Conservation (phyloP, 92 coral and sea anemone genomes). For the Bergia puertoricense region DNA sequence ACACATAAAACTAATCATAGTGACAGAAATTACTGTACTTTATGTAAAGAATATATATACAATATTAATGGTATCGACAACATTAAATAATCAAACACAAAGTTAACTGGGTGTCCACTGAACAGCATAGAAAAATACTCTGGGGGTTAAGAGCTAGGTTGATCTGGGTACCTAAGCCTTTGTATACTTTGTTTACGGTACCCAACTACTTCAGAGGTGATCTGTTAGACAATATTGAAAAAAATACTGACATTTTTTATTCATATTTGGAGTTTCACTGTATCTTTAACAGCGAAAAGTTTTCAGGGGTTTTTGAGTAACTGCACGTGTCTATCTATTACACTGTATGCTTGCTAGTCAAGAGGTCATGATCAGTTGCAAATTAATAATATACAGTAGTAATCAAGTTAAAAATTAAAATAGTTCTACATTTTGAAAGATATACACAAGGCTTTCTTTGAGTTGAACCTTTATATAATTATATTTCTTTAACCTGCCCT, state of each 20-base stretch:
- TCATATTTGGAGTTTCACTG: conserved; percentile 21
- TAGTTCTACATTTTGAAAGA: conserved; percentile 8
- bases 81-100: background rate
- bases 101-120: conserved; percentile 8
- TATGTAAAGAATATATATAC: conserved; percentile 1
- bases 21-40: background rate
- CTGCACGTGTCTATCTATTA: conserved; percentile 16
- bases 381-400: conserved; percentile 3
- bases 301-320: conserved; percentile 5
- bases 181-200: background rate
- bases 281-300: background rate
- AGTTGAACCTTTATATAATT: conserved; percentile 8
- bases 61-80: background rate
- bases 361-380: conserved; percentile 10
- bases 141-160: conserved; percentile 10
- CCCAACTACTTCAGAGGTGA: conserved; percentile 15
- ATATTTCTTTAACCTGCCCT: background rate
- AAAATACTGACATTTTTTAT: background rate
- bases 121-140: background rate
- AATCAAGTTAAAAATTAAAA: background rate
- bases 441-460: background rate
- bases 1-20: background rate
- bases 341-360: conserved; percentile 16
- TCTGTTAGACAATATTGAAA: conserved; percentile 13
- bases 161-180: conserved; percentile 12